phyloP scores from a whole-genome alignment of 2,113 vertebrate genomes.

The Pterocles gutturalis region DNA sequence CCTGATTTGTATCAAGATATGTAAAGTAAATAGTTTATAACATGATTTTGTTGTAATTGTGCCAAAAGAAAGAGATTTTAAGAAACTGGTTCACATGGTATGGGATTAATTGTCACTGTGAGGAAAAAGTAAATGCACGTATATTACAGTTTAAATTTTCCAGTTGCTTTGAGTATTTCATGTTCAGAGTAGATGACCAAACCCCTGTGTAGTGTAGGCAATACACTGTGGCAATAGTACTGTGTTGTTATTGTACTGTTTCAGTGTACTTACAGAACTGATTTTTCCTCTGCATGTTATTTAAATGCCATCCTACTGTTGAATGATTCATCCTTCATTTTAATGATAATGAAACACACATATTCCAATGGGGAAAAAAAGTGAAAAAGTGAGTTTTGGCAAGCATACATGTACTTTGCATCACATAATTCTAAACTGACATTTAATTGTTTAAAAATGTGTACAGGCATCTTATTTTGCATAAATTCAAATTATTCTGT shows the following conservation, averaged over 20 bases:
- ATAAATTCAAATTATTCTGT: background rate
- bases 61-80: background rate
- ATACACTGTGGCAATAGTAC: background rate
- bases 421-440: background rate
- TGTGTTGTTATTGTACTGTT: background rate
- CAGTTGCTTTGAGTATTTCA: background rate
- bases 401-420: background rate
- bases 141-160: background rate
- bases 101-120: background rate
- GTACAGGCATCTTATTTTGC: background rate
- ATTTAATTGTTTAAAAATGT: background rate
- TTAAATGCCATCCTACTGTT: background rate
- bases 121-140: background rate
- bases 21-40: background rate
- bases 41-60: background rate
- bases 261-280: background rate
- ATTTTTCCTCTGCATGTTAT: background rate
- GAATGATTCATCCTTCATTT: background rate
- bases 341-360: background rate
- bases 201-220: background rate
- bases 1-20: background rate
- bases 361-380: accelerated
- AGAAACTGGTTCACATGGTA: background rate
- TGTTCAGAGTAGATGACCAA: background rate
- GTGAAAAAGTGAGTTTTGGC: background rate